Conservation (phyloP, 2,888 invertebrate genomes). For the Rhabditoides inermis region DNA sequence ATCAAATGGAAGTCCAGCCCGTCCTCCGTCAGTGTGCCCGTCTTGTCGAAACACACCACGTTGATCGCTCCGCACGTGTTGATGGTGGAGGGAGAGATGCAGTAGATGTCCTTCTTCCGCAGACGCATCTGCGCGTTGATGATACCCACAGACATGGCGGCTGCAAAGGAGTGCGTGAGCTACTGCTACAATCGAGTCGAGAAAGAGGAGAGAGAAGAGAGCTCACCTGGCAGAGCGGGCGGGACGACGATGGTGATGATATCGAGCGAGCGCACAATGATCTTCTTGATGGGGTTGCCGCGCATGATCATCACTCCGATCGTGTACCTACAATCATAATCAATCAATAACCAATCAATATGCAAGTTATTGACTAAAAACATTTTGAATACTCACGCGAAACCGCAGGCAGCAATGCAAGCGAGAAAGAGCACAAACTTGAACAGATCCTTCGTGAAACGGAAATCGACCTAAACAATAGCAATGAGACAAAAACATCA, state of each 20-base stretch:
- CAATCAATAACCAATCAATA: no score
- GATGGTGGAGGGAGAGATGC: conserved; percentile 57
- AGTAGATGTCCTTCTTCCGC: conserved; percentile 56
- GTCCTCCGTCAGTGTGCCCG: conserved; percentile 53
- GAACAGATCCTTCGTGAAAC: conserved; percentile 60
- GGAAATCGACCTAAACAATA: conserved; percentile 60
- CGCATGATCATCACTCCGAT: conserved; percentile 69
- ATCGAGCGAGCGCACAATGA: conserved; percentile 73
- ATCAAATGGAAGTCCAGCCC: conserved; percentile 49
- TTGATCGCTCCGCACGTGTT: conserved; percentile 57
- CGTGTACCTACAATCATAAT: no score
- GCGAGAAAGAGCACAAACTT: conserved; percentile 30
- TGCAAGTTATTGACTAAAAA: no score
- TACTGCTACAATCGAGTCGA: neutral
- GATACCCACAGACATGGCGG: conserved; percentile 58
- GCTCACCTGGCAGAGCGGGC: conserved; percentile 68
- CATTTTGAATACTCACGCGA: no score
- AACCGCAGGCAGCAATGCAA: conserved; percentile 25
- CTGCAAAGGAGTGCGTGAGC: conserved; percentile 50
- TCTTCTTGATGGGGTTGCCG: conserved; percentile 46
- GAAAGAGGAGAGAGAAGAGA: neutral
- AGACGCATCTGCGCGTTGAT: conserved; percentile 56
- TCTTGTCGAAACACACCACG: conserved; percentile 58
- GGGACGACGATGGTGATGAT: conserved; percentile 87
- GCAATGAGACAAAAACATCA: no score